phyloP scores from a whole-genome alignment of 2,113 vertebrate species.

The Polypterus senegalus region DNA sequence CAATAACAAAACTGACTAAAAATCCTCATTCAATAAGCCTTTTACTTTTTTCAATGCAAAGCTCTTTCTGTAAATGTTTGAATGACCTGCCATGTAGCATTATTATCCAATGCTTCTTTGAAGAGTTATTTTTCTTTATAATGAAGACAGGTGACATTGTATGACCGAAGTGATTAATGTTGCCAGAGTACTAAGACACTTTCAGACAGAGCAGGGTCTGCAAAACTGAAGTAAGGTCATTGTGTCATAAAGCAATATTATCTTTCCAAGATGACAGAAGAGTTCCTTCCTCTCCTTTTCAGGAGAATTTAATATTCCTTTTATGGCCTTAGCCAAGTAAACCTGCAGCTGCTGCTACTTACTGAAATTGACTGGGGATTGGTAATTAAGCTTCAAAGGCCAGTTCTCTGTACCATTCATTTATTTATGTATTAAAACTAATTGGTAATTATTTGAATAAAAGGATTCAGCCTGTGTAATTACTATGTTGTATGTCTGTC shows the following conservation, averaged over 20 bases:
- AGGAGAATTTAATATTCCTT: slow-evolving; percentile 6
- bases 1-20: neutral
- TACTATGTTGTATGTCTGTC: no score
- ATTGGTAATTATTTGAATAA: no score
- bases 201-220: slow-evolving; percentile 16
- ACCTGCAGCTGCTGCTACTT: neutral
- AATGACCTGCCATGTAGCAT: slow-evolving; percentile 4
- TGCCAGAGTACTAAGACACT: slow-evolving; percentile 9
- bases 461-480: no score
- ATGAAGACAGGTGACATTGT: slow-evolving; percentile 17
- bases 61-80: slow-evolving; percentile 16
- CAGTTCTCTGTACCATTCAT: no score
- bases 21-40: no score
- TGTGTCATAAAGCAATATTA: slow-evolving; percentile 18
- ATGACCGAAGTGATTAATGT: slow-evolving; percentile 11
- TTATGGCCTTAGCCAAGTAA: slow-evolving; percentile 4
- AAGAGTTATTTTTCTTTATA: slow-evolving; percentile 20
- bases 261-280: slow-evolving; percentile 3
- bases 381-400: neutral
- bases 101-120: slow-evolving; percentile 11
- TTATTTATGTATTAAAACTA: no score
- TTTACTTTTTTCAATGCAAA: neutral
- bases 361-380: slow-evolving; percentile 2
- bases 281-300: slow-evolving; percentile 18
- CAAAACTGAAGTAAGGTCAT: slow-evolving; percentile 16